Evolutionary conservation across 2,888 invertebrate species (phyloP).

Genomic region (Chaitophorus viminalis): DNA sequence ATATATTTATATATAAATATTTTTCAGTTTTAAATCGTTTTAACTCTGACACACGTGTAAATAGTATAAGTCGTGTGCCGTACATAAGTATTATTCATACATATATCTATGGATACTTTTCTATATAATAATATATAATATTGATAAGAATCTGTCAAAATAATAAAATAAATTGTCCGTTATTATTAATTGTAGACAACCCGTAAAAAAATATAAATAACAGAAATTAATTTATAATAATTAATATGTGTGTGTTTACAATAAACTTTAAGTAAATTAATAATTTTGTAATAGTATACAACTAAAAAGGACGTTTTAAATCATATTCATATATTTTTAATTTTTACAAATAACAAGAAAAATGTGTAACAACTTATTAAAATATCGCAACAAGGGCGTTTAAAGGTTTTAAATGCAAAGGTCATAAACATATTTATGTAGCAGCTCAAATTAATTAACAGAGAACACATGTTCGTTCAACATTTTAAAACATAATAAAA

Average conservation of each 20-base stretch:
- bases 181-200: constrained; percentile 9
- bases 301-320: constrained; percentile 35
- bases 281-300: constrained; percentile 43
- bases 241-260: constrained; percentile 35
- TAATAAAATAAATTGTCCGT: background rate
- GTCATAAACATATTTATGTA: constrained; percentile 35
- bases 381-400: constrained; percentile 30
- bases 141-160: constrained; percentile 32
- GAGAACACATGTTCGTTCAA: constrained; percentile 48
- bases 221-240: constrained; percentile 36
- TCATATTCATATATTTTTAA: background rate
- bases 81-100: constrained; percentile 12
- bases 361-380: constrained; percentile 39
- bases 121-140: constrained; percentile 23
- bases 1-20: background rate
- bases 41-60: background rate
- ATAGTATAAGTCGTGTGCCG: constrained; percentile 15
- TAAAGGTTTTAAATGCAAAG: constrained; percentile 49
- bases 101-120: constrained; percentile 3
- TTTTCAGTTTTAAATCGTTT: constrained; percentile 19
- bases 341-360: constrained; percentile 25
- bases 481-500: constrained; percentile 51
- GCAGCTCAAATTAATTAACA: constrained; percentile 49
- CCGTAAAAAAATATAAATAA: constrained; percentile 40
- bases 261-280: constrained; percentile 40